Conservation (phyloP, 2,888 invertebrate species). For the Clitarchus hookeri region DNA sequence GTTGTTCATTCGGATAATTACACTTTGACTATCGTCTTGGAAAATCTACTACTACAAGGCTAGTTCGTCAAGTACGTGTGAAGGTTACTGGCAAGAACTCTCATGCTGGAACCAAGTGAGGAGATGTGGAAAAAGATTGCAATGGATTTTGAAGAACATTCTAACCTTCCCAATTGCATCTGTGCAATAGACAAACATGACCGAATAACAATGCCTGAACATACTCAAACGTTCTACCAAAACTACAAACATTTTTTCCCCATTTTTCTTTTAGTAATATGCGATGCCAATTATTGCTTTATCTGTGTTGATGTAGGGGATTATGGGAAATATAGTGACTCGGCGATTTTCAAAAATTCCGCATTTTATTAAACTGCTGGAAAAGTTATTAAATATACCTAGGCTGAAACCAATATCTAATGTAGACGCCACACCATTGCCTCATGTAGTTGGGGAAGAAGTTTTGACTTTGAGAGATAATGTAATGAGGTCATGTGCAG, state of each 20-base stretch:
- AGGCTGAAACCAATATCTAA: background rate
- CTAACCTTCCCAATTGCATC: background rate
- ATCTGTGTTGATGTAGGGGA: background rate
- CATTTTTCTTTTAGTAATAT: background rate
- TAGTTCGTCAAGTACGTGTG: background rate
- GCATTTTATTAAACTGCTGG: background rate
- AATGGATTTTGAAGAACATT: background rate
- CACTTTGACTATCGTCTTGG: background rate
- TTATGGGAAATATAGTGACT: conserved; percentile 4
- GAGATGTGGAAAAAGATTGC: background rate
- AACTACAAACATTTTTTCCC: background rate
- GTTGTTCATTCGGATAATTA: background rate
- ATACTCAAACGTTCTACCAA: background rate
- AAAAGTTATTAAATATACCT: background rate
- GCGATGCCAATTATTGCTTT: background rate
- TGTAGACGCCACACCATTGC: background rate
- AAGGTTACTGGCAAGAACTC: background rate
- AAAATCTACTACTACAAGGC: background rate
- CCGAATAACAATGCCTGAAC: background rate
- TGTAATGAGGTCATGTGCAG: background rate
- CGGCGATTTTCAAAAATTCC: background rate
- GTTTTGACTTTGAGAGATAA: background rate
- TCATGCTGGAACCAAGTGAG: background rate
- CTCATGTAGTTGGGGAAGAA: background rate
- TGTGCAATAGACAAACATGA: background rate